Conservation (phyloP, 2,797 vertebrate species). For the Sebastes iracundus region DNA sequence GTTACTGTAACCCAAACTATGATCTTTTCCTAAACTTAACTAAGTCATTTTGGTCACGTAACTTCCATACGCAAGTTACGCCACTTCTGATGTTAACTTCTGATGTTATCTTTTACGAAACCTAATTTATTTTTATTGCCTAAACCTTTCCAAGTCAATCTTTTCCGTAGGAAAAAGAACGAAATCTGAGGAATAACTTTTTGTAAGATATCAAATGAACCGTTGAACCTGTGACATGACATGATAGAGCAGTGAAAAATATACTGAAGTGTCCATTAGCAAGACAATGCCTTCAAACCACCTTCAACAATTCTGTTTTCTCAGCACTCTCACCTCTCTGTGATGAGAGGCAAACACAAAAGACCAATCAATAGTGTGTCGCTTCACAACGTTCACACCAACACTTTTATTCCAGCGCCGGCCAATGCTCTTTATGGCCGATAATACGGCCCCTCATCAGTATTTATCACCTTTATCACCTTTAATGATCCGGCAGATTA, state of each 20-base stretch:
- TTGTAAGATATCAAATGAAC: not conserved
- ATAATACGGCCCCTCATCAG: not conserved
- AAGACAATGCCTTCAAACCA: not conserved
- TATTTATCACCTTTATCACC: not conserved
- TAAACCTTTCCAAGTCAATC: not conserved
- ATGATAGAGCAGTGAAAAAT: not conserved
- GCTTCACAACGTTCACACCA: not conserved
- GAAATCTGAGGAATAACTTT: not conserved
- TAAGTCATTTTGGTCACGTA: too few species aligned
- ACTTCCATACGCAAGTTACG: too few species aligned
- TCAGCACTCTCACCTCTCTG: not conserved
- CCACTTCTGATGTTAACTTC: too few species aligned
- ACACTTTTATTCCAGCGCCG: not conserved
- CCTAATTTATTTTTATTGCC: not conserved
- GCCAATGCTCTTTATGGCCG: not conserved
- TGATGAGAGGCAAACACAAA: not conserved
- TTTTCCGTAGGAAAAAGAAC: not conserved
- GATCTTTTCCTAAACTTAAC: too few species aligned
- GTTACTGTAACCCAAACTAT: too few species aligned
- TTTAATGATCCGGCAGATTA: not conserved
- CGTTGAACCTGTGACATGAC: too few species aligned
- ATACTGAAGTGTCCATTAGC: not conserved
- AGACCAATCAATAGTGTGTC: not conserved
- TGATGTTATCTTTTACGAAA: too few species aligned
- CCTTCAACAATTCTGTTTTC: not conserved